These are phyloP conservation scores for Xenopus petersii DNA, from an alignment of 2,797 vertebrate genomes.

Conservation along the genomic window DNA sequence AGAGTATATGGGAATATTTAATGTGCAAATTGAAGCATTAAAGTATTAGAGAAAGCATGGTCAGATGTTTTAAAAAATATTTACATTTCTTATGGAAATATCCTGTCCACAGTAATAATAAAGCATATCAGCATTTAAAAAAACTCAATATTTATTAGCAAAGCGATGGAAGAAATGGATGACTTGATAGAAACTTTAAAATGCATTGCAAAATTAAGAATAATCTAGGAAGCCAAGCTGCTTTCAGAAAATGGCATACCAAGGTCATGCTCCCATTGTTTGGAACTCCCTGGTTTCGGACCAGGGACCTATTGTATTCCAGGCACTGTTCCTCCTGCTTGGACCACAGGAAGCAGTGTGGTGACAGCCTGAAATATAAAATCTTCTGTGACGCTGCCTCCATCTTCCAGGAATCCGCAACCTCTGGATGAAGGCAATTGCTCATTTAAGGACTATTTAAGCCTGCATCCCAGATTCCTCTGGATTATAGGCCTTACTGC, in stretches of 20 bases:
- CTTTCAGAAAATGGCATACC: background rate
- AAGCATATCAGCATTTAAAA: background rate
- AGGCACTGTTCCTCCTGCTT: no score
- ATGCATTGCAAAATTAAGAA: background rate
- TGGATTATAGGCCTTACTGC: no score
- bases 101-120: background rate
- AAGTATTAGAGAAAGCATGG: background rate
- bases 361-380: no score
- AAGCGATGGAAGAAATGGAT: background rate
- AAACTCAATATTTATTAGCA: background rate
- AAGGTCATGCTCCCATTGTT: background rate
- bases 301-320: no score
- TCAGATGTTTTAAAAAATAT: background rate
- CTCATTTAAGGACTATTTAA: no score
- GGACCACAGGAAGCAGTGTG: no score
- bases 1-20: conserved; percentile 9
- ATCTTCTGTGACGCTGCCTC: no score
- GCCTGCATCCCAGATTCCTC: no score
- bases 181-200: background rate
- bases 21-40: background rate
- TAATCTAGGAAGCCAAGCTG: background rate
- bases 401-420: no score
- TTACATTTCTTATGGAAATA: conserved; percentile 26
- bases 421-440: no score
- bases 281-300: no score